phyloP scores from a whole-genome alignment of 2,113 vertebrate genomes.

The Mystacornis crossleyi region DNA sequence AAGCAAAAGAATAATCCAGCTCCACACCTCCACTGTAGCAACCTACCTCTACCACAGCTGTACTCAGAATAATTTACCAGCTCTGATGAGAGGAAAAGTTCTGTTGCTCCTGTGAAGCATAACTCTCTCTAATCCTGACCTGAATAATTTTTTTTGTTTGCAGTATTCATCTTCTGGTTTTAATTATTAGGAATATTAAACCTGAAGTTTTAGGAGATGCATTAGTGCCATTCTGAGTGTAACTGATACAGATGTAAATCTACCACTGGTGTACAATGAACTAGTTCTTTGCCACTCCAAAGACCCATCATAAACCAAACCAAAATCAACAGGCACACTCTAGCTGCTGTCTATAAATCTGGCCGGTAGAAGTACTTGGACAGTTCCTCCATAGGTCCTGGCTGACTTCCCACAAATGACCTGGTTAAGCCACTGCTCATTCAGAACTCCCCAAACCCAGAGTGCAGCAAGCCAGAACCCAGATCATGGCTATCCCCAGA shows the following conservation, averaged over 20 bases:
- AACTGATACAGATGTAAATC: background rate
- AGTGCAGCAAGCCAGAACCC: background rate
- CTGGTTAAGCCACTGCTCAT: background rate
- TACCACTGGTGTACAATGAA: background rate
- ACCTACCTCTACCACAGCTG: background rate
- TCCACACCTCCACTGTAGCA: background rate
- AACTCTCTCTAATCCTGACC: background rate
- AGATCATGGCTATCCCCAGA: background rate
- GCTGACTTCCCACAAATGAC: background rate
- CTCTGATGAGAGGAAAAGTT: background rate
- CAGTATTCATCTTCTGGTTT: background rate
- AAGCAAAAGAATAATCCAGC: background rate
- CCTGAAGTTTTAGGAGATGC: background rate
- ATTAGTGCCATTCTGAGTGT: background rate
- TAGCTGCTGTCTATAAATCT: background rate
- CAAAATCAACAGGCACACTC: background rate
- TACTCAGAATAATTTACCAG: background rate
- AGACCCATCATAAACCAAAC: background rate
- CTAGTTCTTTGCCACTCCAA: background rate
- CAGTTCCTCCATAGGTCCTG: background rate
- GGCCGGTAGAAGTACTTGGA: background rate
- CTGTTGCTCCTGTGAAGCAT: background rate
- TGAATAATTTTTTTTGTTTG: background rate
- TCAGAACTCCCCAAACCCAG: background rate
- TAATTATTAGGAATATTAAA: slow-evolving; percentile 1